Evolutionary conservation across 2,113 vertebrate genomes (phyloP).

Genomic region (Cranoglanis bouderius): DNA sequence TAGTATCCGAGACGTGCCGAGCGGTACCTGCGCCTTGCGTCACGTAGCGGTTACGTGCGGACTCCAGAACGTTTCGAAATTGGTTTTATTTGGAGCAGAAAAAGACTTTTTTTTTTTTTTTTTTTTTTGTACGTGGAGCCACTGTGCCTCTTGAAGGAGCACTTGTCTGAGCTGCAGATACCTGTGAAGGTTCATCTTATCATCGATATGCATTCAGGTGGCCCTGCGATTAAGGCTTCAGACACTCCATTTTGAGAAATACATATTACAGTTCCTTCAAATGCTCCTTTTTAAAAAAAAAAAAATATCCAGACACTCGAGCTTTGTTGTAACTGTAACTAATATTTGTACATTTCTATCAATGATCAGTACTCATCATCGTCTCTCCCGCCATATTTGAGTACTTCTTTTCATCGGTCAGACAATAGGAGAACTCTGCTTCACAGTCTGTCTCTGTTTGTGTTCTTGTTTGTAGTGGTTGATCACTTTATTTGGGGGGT

Average conservation of each 20-base stretch:
- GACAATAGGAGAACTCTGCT: conserved; percentile 17
- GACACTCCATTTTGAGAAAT: neutral
- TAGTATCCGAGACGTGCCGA: conserved; percentile 52
- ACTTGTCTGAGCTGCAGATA: conserved; percentile 20
- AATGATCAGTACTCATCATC: neutral
- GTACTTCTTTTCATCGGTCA: neutral
- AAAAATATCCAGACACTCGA: neutral
- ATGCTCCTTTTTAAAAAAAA: no score
- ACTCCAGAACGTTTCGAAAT: conserved; percentile 71
- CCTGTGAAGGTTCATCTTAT: neutral
- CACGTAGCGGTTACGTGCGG: conserved; percentile 57
- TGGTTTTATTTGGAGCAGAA: neutral
- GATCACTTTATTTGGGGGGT: neutral
- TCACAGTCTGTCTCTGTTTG: neutral
- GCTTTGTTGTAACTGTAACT: conserved; percentile 13
- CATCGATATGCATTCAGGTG: neutral
- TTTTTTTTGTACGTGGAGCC: conserved; percentile 24
- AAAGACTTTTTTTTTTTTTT: no score
- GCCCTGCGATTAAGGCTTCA: neutral
- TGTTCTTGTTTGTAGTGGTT: conserved; percentile 26
- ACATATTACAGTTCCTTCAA: neutral
- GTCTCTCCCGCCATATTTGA: neutral
- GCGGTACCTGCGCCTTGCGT: conserved; percentile 71
- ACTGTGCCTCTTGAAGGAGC: conserved; percentile 17
- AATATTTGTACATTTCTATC: conserved; percentile 31